Evolutionary conservation across 2,797 vertebrate genomes (phyloP).

Genomic region (Morus bassanus): DNA sequence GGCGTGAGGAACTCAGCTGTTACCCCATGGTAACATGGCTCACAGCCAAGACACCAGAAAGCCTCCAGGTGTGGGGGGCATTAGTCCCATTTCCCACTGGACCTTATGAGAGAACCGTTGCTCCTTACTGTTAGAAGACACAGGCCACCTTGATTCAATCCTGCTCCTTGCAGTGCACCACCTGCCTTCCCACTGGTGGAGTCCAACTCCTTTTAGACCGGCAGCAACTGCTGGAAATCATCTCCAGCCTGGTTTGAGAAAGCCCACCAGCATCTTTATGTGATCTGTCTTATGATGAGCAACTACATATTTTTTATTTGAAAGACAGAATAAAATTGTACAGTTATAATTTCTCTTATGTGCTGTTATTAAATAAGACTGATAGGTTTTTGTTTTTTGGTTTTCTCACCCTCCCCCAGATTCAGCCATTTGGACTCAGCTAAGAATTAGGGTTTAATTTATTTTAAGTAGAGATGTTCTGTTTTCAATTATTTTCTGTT

Average conservation of each 20-base stretch:
- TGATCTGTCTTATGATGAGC: background rate
- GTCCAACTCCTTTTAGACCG: background rate
- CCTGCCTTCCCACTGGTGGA: background rate
- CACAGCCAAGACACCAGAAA: background rate
- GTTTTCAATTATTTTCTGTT: constrained; percentile 49
- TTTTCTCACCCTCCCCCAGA: background rate
- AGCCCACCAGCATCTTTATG: background rate
- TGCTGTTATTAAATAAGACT: background rate
- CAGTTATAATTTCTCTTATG: background rate
- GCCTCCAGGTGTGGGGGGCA: background rate
- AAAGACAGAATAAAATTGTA: background rate
- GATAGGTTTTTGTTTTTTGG: background rate
- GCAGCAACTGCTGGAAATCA: background rate
- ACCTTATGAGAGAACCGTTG: background rate
- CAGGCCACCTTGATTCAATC: rapidly evolving
- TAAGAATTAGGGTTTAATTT: constrained; percentile 48
- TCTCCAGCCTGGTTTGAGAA: background rate
- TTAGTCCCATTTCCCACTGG: background rate
- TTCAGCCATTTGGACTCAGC: background rate
- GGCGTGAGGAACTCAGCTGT: background rate
- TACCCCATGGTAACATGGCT: background rate
- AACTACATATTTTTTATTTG: background rate
- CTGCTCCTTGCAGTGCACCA: background rate
- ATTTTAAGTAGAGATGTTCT: constrained; percentile 38
- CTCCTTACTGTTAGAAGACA: background rate